Percentiles rank a stretch among this genome's conserved stretches.
phyloP scores from a whole-genome alignment of 2,797 vertebrate genomes.

The Schizopygopsis pylzovi region DNA sequence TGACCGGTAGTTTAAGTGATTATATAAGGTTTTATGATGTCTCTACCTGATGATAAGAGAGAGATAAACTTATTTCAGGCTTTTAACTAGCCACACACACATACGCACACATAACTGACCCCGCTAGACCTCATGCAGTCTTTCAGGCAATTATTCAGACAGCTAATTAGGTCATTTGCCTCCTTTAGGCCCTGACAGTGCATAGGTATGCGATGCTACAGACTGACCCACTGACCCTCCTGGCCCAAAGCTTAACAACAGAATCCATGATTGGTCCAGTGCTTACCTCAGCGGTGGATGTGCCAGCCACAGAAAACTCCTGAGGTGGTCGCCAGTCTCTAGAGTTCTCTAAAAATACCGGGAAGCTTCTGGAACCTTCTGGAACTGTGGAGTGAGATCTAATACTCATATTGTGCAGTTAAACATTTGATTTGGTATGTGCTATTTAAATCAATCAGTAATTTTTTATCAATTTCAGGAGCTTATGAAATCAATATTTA shows the following conservation, averaged over 20 bases:
- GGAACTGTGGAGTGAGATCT: conserved; percentile 28
- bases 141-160: conserved; percentile 71
- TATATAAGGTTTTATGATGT: background rate
- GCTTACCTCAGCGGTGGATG: conserved; percentile 6
- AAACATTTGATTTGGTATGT: conserved; percentile 28
- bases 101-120: conserved; percentile 22
- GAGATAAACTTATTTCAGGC: conserved; percentile 42
- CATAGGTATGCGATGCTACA: conserved; percentile 69
- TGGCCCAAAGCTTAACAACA: conserved; percentile 61
- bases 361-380: conserved; percentile 24
- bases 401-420: conserved; percentile 33
- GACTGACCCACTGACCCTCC: conserved; percentile 72
- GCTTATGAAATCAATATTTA: background rate
- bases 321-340: conserved; percentile 30
- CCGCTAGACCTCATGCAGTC: conserved; percentile 36
- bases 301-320: conserved; percentile 23
- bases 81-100: conserved; percentile 1
- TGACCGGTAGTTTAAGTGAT: background rate
- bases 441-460: background rate
- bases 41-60: background rate
- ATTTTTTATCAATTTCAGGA: background rate
- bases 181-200: conserved; percentile 64
- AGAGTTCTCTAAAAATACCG: conserved; percentile 43
- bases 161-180: conserved; percentile 77
- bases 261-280: conserved; percentile 64